A percentile compares a stretch with the other conserved stretches of the same genome.
These are phyloP conservation scores for Porphyrio hochstetteri DNA, from an alignment of 2,113 vertebrate genomes.

Conservation along the genomic window DNA sequence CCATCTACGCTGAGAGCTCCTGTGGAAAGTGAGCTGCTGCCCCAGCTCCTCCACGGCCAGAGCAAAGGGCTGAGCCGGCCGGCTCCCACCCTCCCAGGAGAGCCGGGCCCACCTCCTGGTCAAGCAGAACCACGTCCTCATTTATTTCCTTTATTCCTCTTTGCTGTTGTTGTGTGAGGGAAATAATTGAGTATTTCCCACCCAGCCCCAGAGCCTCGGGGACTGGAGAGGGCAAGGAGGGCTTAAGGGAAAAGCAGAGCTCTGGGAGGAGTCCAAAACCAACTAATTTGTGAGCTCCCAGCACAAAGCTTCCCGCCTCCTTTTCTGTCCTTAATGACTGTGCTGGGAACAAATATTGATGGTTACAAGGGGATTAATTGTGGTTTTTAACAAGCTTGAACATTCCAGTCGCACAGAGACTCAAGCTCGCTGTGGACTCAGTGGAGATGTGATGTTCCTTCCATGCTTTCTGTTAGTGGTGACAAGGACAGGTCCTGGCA, in stretches of 20 bases:
- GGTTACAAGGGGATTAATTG: neutral
- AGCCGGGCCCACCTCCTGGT: fast-evolving
- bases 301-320: neutral
- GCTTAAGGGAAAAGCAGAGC: neutral
- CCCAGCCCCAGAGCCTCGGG: neutral
- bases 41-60: neutral
- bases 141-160: neutral
- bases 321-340: neutral
- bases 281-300: neutral
- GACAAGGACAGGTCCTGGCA: neutral
- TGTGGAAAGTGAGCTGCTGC: neutral
- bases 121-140: neutral
- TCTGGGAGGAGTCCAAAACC: neutral
- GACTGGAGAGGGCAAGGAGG: neutral
- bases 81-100: neutral
- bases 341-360: neutral
- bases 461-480: fast-evolving
- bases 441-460: neutral
- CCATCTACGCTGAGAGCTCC: neutral
- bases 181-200: constrained; percentile 23
- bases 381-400: neutral
- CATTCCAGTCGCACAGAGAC: neutral
- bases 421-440: neutral
- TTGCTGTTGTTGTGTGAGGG: neutral
- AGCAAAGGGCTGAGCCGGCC: neutral